These are phyloP conservation scores for Carpatolechia fugitivella DNA, from an alignment of 2,888 invertebrate genomes.

Conservation along the genomic window DNA sequence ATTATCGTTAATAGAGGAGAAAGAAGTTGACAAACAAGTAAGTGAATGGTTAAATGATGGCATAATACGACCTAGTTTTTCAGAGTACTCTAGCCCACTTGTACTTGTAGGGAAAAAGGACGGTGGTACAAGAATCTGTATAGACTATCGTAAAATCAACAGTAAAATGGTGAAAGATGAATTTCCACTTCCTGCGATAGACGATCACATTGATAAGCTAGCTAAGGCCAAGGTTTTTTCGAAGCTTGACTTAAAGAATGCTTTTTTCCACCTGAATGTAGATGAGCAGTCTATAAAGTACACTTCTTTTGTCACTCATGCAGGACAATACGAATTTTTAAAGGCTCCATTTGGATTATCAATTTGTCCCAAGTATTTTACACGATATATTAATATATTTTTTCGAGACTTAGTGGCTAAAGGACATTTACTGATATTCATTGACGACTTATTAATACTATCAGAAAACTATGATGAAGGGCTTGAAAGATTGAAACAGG, in stretches of 20 bases:
- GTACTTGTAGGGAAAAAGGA: slow-evolving; percentile 23
- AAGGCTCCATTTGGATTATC: slow-evolving; percentile 26
- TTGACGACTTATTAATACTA: no score
- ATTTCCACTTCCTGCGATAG: slow-evolving; percentile 19
- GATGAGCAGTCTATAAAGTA: slow-evolving; percentile 16
- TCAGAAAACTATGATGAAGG: slow-evolving; percentile 18
- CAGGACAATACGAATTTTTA: slow-evolving; percentile 22
- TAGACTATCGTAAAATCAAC: slow-evolving; percentile 24
- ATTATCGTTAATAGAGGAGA: slow-evolving; percentile 20
- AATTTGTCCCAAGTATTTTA: slow-evolving; percentile 24
- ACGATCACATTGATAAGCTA: slow-evolving; percentile 17
- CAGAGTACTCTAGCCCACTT: slow-evolving; percentile 25
- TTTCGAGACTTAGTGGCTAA: background rate
- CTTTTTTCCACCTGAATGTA: slow-evolving; percentile 14
- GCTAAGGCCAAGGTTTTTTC: slow-evolving; percentile 6
- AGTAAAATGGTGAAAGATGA: slow-evolving; percentile 24
- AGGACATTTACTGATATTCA: background rate
- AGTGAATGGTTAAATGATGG: slow-evolving; percentile 21
- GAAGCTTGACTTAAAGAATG: slow-evolving; percentile 17
- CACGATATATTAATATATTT: slow-evolving; percentile 19
- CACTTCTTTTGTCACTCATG: slow-evolving; percentile 19
- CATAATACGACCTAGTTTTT: slow-evolving; percentile 21
- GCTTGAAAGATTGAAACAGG: slow-evolving; percentile 20
- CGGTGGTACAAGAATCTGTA: slow-evolving; percentile 21
- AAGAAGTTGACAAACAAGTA: slow-evolving; percentile 22